These are phyloP conservation scores for Catalaphyllia jardinei DNA, from an alignment of 64 coral and sea anemone genomes.

Conservation along the genomic window DNA sequence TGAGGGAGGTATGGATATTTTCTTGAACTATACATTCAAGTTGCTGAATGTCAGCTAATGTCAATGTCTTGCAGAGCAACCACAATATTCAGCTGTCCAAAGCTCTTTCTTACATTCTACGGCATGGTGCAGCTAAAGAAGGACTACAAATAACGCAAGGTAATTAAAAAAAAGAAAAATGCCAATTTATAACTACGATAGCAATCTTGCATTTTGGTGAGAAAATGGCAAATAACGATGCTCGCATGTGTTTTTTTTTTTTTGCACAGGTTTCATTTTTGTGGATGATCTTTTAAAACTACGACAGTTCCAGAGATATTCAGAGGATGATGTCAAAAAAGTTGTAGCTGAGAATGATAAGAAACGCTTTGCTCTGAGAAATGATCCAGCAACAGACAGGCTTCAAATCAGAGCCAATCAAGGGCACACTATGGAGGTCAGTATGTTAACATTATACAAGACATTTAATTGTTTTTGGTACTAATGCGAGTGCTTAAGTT, in stretches of 20 bases:
- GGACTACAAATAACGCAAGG: constrained; percentile 46
- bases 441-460: background rate
- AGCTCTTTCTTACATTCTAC: constrained; percentile 53
- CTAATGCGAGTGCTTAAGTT: background rate
- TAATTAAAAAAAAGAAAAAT: background rate
- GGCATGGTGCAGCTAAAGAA: constrained; percentile 56
- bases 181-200: too few species aligned
- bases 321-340: constrained; percentile 47
- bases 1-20: background rate
- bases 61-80: background rate
- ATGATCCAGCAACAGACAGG: constrained; percentile 60
- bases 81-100: constrained; percentile 64
- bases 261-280: constrained; percentile 67
- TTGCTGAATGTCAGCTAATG: background rate
- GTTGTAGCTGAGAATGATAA: constrained; percentile 85
- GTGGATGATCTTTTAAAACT: constrained; percentile 78
- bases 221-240: background rate
- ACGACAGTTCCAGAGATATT: constrained; percentile 65
- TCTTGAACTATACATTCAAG: too few species aligned
- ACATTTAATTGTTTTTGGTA: background rate
- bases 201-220: too few species aligned
- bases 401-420: constrained; percentile 82
- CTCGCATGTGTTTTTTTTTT: background rate
- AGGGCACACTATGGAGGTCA: constrained; percentile 77
- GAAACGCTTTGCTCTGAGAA: constrained; percentile 70